Evolutionary conservation across 2,888 invertebrate species (phyloP).

Genomic region (Laspeyria flexula): DNA sequence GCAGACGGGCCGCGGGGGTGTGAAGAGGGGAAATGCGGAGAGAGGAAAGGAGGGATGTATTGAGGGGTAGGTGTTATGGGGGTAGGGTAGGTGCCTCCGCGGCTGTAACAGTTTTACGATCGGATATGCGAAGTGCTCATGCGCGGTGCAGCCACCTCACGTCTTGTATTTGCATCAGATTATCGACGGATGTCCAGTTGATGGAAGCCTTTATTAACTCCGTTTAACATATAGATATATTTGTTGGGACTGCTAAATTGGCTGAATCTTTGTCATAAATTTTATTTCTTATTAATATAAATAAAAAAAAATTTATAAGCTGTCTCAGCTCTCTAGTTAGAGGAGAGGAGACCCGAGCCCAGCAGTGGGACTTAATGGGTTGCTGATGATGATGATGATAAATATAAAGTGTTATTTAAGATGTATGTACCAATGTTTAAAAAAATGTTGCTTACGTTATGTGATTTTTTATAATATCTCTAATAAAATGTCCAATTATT

Average conservation of each 20-base stretch:
- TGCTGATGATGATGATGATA: too few species aligned
- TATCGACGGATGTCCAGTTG: constrained; percentile 65
- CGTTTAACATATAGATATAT: constrained; percentile 5
- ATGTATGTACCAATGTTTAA: too few species aligned
- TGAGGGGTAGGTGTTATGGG: constrained; percentile 44
- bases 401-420: too few species aligned
- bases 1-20: constrained; percentile 65
- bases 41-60: constrained; percentile 29
- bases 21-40: constrained; percentile 41
- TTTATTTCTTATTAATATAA: background rate
- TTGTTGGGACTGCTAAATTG: constrained; percentile 1
- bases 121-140: constrained; percentile 80
- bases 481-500: too few species aligned
- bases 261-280: background rate
- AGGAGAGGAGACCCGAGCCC: too few species aligned
- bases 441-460: too few species aligned
- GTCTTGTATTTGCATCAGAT: constrained; percentile 80
- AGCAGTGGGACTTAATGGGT: too few species aligned
- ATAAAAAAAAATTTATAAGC: background rate
- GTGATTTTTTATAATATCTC: too few species aligned
- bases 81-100: constrained; percentile 48
- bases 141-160: constrained; percentile 70
- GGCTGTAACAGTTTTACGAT: constrained; percentile 83
- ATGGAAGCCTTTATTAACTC: constrained; percentile 28
- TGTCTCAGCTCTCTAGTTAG: too few species aligned